These are phyloP conservation scores for Ephydatia muelleri DNA, from an alignment of 37 sponge, comb jelly and placozoan genomes.

Conservation along the genomic window DNA sequence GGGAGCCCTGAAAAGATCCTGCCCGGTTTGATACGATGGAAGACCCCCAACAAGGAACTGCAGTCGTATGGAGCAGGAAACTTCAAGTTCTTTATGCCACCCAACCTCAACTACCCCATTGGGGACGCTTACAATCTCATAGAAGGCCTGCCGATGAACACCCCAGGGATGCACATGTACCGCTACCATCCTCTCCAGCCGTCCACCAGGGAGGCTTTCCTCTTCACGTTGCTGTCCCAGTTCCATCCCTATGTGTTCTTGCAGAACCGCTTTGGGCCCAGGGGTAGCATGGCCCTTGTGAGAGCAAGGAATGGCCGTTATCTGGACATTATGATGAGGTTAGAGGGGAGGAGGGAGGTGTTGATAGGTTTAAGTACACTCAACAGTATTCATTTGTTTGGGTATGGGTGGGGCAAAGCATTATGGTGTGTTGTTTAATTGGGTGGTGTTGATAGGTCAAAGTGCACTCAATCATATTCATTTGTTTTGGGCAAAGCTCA, in stretches of 20 bases:
- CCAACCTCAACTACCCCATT: conserved; percentile 7
- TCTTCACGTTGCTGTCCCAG: conserved; percentile 71
- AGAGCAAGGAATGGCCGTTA: conserved; percentile 70
- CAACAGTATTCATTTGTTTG: no score
- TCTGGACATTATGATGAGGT: conserved; percentile 81
- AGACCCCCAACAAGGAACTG: conserved; percentile 23
- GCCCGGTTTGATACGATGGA: conserved; percentile 70
- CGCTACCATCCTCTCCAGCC: conserved; percentile 69
- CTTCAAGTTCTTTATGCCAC: conserved; percentile 71
- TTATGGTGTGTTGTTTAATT: background rate
- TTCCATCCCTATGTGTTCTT: conserved; percentile 79
- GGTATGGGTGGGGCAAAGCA: background rate
- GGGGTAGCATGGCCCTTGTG: conserved; percentile 72
- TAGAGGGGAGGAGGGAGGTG: background rate
- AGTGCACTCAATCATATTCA: background rate
- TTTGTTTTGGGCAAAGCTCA: no score
- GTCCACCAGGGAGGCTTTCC: conserved; percentile 27
- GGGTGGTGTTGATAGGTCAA: background rate
- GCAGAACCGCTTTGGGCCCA: conserved; percentile 77
- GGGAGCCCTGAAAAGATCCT: conserved; percentile 35
- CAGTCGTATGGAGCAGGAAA: conserved; percentile 65
- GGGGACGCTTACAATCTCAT: conserved; percentile 72
- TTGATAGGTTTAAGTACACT: background rate
- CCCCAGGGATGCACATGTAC: conserved; percentile 25
- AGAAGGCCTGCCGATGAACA: background rate